A percentile compares a stretch with the other conserved stretches of the same genome.
phyloP scores from a whole-genome alignment of 2,888 invertebrate genomes.

The Morpho helenor region DNA sequence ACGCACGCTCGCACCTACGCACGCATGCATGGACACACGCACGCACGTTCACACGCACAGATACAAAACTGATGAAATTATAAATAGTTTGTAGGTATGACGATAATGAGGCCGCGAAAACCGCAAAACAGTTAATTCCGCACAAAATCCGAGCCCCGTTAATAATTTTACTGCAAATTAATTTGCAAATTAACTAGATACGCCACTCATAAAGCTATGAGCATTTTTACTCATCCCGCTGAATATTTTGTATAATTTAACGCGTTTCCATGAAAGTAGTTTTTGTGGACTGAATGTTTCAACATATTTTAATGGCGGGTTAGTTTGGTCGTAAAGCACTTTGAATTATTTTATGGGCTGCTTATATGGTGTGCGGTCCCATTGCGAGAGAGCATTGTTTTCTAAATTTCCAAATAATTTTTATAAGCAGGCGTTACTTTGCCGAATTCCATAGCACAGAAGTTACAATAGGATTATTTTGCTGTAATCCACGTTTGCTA shows the following conservation, averaged over 20 bases:
- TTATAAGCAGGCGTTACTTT: no score
- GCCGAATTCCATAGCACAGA: no score
- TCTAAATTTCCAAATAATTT: no score
- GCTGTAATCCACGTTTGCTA: no score
- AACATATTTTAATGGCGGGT: constrained; percentile 70
- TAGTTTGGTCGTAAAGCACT: constrained; percentile 69
- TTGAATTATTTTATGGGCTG: constrained; percentile 70
- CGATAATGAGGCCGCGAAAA: constrained; percentile 14
- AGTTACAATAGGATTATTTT: no score
- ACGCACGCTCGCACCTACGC: no score
- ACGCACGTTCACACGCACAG: no score
- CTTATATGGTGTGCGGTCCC: constrained; percentile 24
- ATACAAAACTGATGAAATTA: no score
- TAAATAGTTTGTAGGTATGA: no score
- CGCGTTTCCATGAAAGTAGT: neutral
- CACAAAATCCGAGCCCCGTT: constrained; percentile 14
- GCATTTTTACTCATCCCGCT: constrained; percentile 7
- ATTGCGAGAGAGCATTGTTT: constrained; percentile 17
- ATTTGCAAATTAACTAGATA: constrained; percentile 19
- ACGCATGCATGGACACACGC: no score
- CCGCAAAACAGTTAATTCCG: constrained; percentile 15
- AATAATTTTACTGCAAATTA: constrained; percentile 18
- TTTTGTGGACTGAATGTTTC: constrained; percentile 54
- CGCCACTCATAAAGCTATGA: constrained; percentile 2
- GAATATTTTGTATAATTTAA: constrained; percentile 5